phyloP scores from a whole-genome alignment of 2,797 vertebrate genomes.

The Protosalanx chinensis region DNA sequence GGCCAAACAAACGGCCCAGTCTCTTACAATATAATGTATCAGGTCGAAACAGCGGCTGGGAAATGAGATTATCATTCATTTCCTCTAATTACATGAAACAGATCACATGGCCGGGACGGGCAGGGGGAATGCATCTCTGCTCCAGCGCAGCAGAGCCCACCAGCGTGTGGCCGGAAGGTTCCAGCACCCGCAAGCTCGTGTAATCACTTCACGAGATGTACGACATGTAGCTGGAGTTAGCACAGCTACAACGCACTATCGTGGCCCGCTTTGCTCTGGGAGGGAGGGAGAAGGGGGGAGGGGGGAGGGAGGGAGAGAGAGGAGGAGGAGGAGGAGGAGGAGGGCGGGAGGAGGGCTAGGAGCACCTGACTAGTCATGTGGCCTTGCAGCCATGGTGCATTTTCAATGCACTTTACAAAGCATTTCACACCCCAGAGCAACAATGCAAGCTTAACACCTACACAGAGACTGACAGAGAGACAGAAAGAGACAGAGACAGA shows the following conservation, averaged over 20 bases:
- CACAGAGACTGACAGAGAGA: slow-evolving; percentile 26
- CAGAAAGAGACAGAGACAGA: too few relatives aligned
- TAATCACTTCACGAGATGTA: not conserved
- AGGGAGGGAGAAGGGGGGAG: too few relatives aligned
- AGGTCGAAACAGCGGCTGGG: slow-evolving; percentile 38
- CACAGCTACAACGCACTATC: not conserved
- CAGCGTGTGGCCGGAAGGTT: not conserved
- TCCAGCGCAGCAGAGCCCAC: slow-evolving; percentile 26
- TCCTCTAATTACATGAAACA: slow-evolving; percentile 47
- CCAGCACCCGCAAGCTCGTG: slow-evolving; percentile 14
- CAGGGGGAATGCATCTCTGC: slow-evolving; percentile 23
- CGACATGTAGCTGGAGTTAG: slow-evolving; percentile 6
- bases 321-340: too few relatives aligned
- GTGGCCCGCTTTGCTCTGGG: slow-evolving; percentile 39
- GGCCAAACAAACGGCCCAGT: slow-evolving; percentile 6
- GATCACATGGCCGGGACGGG: slow-evolving; percentile 48
- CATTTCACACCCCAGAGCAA: slow-evolving; percentile 54
- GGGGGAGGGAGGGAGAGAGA: too few relatives aligned
- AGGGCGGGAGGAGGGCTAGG: too few relatives aligned
- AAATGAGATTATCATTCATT: slow-evolving; percentile 58
- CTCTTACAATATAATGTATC: slow-evolving; percentile 29
- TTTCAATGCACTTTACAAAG: slow-evolving; percentile 44
- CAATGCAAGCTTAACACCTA: slow-evolving; percentile 60
- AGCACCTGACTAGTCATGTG: slow-evolving; percentile 39
- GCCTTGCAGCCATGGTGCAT: slow-evolving; percentile 45